Conservation (phyloP, 2,888 invertebrate species). For the Harpagoxenus sublaevis region DNA sequence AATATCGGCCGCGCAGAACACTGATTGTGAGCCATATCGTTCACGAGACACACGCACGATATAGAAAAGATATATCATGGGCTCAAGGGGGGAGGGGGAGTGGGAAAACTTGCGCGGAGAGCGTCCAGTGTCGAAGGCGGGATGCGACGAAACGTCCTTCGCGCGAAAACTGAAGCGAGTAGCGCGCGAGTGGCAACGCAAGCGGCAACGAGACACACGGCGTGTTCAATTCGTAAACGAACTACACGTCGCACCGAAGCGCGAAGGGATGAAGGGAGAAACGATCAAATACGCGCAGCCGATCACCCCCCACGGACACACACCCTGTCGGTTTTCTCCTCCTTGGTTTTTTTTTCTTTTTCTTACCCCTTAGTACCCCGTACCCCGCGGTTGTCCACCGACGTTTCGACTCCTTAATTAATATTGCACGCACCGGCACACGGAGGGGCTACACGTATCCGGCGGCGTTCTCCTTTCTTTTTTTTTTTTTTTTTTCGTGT, state of each 20-base stretch:
- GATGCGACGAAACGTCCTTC: background rate
- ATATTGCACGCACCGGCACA: conserved; percentile 86
- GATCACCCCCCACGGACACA: conserved; percentile 40
- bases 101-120: too few relatives aligned
- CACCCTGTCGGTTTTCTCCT: conserved; percentile 51
- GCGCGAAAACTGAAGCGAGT: background rate
- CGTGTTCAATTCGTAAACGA: conserved; percentile 3
- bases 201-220: conserved; percentile 24
- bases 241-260: background rate
- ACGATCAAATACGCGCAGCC: conserved; percentile 59
- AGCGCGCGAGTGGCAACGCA: conserved; percentile 17
- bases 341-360: background rate
- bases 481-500: background rate
- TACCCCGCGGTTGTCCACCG: conserved; percentile 66
- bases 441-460: conserved; percentile 68
- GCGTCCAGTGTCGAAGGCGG: conserved; percentile 7
- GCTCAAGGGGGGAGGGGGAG: conserved; percentile 27
- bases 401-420: conserved; percentile 75
- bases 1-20: conserved; percentile 63
- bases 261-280: conserved; percentile 5
- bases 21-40: background rate
- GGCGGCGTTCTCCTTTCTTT: conserved; percentile 25
- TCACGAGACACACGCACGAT: conserved; percentile 50
- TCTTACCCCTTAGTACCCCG: conserved; percentile 63
- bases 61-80: conserved; percentile 60